A percentile compares a stretch with the other conserved stretches of the same genome.
Evolutionary conservation across 2,797 vertebrate genomes (phyloP).

Genomic region (Sternarchorhynchus goeldii): DNA sequence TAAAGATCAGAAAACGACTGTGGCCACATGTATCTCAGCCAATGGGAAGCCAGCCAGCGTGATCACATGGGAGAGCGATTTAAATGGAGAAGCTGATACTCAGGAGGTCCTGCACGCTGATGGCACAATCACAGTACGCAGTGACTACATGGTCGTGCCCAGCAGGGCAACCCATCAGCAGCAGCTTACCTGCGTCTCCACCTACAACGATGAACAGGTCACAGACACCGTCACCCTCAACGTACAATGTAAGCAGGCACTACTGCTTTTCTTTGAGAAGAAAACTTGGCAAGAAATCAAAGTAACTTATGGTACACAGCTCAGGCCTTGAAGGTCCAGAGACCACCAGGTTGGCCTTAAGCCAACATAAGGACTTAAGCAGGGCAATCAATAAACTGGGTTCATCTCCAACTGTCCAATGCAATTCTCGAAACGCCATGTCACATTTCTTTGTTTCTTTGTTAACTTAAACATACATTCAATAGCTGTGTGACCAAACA

Average conservation of each 20-base stretch:
- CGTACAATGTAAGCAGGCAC: conserved; percentile 85
- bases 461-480: no score
- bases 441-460: background rate
- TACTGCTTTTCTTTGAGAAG: background rate
- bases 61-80: conserved; percentile 89
- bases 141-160: conserved; percentile 88
- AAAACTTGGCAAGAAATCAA: background rate
- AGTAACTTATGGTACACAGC: no score
- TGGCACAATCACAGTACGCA: conserved; percentile 90
- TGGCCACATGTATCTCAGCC: conserved; percentile 90
- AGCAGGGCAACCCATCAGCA: conserved; percentile 87
- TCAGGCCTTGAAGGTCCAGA: no score
- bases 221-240: conserved; percentile 88
- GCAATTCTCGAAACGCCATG: no score
- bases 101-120: conserved; percentile 87
- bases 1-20: conserved; percentile 84
- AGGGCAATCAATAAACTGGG: no score
- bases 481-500: no score
- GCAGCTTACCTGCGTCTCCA: conserved; percentile 86
- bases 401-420: no score
- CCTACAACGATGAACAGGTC: conserved; percentile 86
- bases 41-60: conserved; percentile 92
- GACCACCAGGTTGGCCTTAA: no score
- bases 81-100: conserved; percentile 86
- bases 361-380: no score